Percentiles rank a stretch among this genome's conserved stretches.
phyloP scores from a whole-genome alignment of 2,797 vertebrate genomes.

The Hozukius guyotensis region DNA sequence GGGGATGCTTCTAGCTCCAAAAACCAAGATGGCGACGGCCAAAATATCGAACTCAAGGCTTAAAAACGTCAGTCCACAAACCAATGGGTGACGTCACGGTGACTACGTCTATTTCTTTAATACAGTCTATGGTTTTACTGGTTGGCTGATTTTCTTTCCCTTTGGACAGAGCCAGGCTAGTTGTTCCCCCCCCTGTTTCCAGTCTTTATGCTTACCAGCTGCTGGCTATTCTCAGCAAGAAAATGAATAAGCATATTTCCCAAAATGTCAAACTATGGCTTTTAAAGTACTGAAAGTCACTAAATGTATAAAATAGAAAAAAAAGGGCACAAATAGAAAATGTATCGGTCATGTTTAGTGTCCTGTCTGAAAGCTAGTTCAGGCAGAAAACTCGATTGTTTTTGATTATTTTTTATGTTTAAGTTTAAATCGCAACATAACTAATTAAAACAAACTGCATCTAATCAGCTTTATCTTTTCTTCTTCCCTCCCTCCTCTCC shows the following conservation, averaged over 20 bases:
- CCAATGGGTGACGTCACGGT: not conserved
- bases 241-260: not conserved
- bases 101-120: not conserved
- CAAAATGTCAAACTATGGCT: not conserved
- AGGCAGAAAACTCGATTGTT: not conserved
- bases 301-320: not conserved
- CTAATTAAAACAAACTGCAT: not conserved
- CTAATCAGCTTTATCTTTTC: not conserved
- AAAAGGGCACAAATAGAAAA: not conserved
- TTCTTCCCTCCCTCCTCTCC: not conserved
- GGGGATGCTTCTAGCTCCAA: not conserved
- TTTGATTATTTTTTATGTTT: not conserved
- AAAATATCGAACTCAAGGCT: not conserved
- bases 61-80: not conserved
- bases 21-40: not conserved
- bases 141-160: not conserved
- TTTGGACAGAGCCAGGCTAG: not conserved
- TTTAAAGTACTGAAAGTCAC: not conserved
- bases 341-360: no score
- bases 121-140: not conserved
- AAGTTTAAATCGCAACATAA: not conserved
- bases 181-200: not conserved
- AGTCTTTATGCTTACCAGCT: not conserved
- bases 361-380: not conserved
- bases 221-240: not conserved